phyloP scores from a whole-genome alignment of 2,888 invertebrate genomes.

The Dryocosmus kuriphilus region DNA sequence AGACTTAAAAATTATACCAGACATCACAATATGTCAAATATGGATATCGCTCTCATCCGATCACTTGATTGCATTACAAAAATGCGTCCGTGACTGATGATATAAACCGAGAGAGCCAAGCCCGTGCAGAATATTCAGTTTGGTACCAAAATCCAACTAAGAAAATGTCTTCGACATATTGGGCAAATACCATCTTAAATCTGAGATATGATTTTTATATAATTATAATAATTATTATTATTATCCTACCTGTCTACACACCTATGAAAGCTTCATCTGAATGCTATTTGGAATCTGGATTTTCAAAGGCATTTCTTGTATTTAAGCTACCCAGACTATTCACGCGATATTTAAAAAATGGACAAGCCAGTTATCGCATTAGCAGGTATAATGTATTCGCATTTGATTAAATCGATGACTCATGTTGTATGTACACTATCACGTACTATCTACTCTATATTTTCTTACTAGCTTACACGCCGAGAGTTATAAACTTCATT shows the following conservation, averaged over 20 bases:
- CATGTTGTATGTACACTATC: not conserved
- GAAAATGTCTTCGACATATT: no score
- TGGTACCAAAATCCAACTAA: no score
- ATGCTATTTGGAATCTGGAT: not conserved
- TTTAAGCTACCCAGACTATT: conserved; percentile 10
- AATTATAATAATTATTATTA: not conserved
- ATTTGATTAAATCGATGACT: conserved; percentile 37
- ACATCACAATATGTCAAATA: no score
- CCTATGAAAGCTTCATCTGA: not conserved
- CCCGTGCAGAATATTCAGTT: no score
- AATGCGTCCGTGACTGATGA: no score
- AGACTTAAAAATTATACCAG: no score
- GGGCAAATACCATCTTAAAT: no score
- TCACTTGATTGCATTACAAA: no score
- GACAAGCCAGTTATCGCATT: conserved; percentile 32
- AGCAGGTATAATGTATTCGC: conserved; percentile 15
- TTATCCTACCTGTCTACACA: not conserved
- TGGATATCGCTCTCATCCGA: no score
- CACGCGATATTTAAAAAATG: conserved; percentile 20
- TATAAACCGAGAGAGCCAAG: no score
- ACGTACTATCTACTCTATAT: not conserved
- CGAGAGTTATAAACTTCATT: not conserved
- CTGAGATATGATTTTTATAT: no score
- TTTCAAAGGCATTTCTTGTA: conserved; percentile 14
- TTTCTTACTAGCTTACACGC: not conserved